Conservation (phyloP, 64 coral and sea anemone genomes). For the Montipora foliosa region DNA sequence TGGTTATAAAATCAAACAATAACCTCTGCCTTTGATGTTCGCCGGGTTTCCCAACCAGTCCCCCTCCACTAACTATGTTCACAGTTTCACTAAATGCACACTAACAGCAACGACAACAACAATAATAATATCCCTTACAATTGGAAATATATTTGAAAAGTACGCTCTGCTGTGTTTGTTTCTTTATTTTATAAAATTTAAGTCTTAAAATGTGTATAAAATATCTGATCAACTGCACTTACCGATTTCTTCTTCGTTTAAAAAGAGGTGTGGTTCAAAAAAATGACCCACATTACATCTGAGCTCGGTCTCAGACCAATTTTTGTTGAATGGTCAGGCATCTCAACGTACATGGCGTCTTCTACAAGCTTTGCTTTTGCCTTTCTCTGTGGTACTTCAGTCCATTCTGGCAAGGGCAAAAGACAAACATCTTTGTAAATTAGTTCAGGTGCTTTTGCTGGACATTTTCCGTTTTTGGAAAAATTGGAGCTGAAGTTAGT, state of each 20-base stretch:
- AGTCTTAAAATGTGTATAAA: no score
- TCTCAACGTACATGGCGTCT: background rate
- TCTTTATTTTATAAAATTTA: no score
- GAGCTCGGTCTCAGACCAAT: background rate
- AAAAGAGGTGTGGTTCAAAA: background rate
- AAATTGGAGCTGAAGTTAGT: background rate
- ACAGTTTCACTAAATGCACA: no score
- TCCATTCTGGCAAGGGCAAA: conserved; percentile 1
- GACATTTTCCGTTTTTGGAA: conserved; percentile 25
- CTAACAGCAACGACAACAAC: no score
- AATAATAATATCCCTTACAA: no score
- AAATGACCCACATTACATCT: background rate
- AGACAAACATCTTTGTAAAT: conserved; percentile 12
- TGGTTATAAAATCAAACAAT: no score
- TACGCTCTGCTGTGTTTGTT: no score
- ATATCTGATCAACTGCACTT: no score
- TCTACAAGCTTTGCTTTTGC: conserved; percentile 14
- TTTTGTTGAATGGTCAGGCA: background rate
- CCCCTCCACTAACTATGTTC: no score
- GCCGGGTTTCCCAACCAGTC: no score
- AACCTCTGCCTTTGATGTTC: no score
- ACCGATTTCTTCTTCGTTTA: conserved; percentile 10
- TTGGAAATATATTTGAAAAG: no score
- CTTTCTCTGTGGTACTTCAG: conserved; percentile 18
- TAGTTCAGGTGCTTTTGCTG: background rate